phyloP scores from a whole-genome alignment of 2,888 invertebrate species.

The Melanostoma mellinum region DNA sequence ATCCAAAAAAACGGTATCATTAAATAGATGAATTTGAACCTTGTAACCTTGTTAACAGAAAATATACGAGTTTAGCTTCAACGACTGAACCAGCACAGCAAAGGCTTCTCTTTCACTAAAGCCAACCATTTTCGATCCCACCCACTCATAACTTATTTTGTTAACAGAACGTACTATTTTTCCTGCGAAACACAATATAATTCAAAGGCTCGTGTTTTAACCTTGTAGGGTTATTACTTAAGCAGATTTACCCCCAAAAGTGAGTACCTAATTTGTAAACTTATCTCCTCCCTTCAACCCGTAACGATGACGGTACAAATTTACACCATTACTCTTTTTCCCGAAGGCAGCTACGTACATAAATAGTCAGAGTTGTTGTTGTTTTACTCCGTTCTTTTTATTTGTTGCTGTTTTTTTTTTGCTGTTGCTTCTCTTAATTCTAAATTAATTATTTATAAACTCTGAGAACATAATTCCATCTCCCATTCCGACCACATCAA shows the following conservation, averaged over 20 bases:
- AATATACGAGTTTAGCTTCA: no score
- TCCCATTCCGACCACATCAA: constrained; percentile 66
- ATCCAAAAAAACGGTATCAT: no score
- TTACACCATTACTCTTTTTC: constrained; percentile 27
- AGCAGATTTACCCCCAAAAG: constrained; percentile 30
- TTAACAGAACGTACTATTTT: background rate
- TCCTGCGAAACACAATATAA: constrained; percentile 17
- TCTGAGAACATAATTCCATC: constrained; percentile 71
- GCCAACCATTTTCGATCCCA: no score
- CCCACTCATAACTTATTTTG: no score
- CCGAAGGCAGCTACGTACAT: background rate
- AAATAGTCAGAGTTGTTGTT: constrained; percentile 13
- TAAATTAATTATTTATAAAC: constrained; percentile 71
- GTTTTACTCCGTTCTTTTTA: constrained; percentile 4
- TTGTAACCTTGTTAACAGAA: no score
- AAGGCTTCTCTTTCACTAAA: no score
- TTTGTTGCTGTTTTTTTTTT: background rate
- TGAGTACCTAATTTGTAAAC: constrained; percentile 19
- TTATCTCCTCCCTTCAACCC: constrained; percentile 16
- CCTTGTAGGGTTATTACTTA: background rate
- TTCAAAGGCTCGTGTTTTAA: constrained; percentile 24
- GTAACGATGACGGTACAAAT: constrained; percentile 29
- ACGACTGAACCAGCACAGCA: no score
- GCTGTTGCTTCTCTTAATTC: constrained; percentile 45
- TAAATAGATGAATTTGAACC: no score